These are phyloP conservation scores for Clarias macrocephalus DNA, from an alignment of 2,113 vertebrate genomes.

Conservation along the genomic window DNA sequence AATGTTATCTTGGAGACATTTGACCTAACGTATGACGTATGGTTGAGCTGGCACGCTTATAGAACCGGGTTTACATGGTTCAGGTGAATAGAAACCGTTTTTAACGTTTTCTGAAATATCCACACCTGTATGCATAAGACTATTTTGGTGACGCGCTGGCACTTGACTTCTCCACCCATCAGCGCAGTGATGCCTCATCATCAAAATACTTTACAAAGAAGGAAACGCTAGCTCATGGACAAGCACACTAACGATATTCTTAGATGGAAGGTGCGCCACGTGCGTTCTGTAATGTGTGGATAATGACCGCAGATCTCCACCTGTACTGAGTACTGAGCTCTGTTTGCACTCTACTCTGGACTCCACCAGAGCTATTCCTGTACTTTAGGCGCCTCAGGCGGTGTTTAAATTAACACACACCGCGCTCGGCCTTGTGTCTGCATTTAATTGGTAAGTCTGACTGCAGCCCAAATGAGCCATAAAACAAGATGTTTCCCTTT, in stretches of 20 bases:
- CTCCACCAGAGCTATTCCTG: not conserved
- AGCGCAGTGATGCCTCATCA: not conserved
- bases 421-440: not conserved
- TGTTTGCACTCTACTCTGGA: not conserved
- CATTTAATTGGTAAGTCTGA: conserved; percentile 34
- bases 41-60: not conserved
- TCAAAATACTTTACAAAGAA: not conserved
- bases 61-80: not conserved
- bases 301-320: not conserved
- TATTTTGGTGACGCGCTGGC: not conserved
- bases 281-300: not conserved
- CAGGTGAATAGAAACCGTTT: not conserved
- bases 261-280: not conserved
- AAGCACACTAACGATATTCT: not conserved
- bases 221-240: not conserved
- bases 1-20: not conserved
- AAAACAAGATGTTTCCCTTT: conserved; percentile 25
- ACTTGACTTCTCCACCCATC: not conserved
- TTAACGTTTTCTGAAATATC: not conserved
- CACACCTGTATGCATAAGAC: not conserved
- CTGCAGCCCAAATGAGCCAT: conserved; percentile 25
- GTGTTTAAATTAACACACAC: conserved; percentile 4
- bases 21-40: not conserved
- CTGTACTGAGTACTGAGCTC: not conserved
- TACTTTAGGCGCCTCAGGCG: not conserved